Conservation (phyloP, 2,113 vertebrate species). For the Paratilapia polleni region DNA sequence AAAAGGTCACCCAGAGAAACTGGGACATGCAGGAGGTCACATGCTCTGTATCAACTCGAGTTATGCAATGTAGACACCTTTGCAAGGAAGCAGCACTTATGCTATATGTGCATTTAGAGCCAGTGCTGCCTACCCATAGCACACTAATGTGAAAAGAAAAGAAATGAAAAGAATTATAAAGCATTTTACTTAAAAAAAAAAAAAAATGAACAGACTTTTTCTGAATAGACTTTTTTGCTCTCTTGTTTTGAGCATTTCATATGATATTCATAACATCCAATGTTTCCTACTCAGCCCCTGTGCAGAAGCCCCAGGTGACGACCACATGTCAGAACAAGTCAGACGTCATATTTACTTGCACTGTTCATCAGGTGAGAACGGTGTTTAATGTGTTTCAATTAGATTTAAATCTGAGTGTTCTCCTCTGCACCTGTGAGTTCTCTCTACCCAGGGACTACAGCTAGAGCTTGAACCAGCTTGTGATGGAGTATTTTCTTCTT, state of each 20-base stretch:
- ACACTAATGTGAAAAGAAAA: neutral
- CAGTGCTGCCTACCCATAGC: neutral
- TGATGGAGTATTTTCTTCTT: no score
- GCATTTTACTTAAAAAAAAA: neutral
- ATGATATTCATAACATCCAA: neutral
- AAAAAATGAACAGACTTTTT: neutral
- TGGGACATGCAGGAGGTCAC: neutral
- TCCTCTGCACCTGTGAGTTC: no score
- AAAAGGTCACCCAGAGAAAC: neutral
- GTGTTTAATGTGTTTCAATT: neutral
- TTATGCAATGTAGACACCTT: neutral
- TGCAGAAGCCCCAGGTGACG: neutral
- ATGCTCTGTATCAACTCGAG: accelerated
- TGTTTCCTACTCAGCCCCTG: neutral
- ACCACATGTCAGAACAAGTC: neutral
- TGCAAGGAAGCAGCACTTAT: accelerated
- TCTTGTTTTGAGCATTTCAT: neutral
- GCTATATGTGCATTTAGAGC: neutral
- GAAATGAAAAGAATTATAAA: neutral
- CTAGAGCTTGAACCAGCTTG: no score
- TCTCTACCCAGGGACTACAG: no score
- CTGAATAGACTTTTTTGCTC: neutral
- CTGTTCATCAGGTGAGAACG: neutral
- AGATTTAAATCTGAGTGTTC: no score
- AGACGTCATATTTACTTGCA: neutral